Percentiles rank a stretch among this genome's conserved stretches.
Conservation (phyloP, 2,888 invertebrate species). For the Drosophila buzzatii region DNA sequence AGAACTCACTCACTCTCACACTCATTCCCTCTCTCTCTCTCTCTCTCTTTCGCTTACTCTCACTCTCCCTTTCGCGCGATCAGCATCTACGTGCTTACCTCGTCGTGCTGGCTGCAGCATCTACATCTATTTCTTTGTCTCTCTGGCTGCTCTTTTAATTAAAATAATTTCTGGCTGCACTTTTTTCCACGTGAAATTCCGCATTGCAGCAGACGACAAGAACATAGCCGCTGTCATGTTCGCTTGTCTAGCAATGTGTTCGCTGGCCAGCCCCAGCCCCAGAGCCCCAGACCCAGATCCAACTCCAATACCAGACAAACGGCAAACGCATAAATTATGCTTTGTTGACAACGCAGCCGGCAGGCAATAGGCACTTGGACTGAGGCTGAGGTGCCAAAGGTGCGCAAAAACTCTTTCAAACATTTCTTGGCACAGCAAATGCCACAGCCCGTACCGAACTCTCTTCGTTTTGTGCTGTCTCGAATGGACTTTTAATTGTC, state of each 20-base stretch:
- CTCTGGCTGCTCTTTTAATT: conserved; percentile 59
- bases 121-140: conserved; percentile 19
- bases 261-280: conserved; percentile 44
- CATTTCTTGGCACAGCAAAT: conserved; percentile 66
- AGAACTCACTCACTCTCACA: conserved; percentile 31
- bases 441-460: conserved; percentile 5
- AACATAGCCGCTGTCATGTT: conserved; percentile 76
- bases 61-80: conserved; percentile 15
- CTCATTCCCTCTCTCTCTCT: conserved; percentile 13
- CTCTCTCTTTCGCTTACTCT: conserved; percentile 5
- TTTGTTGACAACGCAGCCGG: conserved; percentile 64
- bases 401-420: conserved; percentile 43
- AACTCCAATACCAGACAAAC: conserved; percentile 50
- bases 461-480: not conserved
- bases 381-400: conserved; percentile 69
- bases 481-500: conserved; percentile 73
- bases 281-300: conserved; percentile 13
- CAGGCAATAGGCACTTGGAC: conserved; percentile 19
- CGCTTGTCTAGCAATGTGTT: conserved; percentile 70
- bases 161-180: conserved; percentile 72
- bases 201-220: conserved; percentile 38
- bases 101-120: conserved; percentile 21
- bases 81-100: conserved; percentile 49
- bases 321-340: conserved; percentile 73
- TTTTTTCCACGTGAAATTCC: conserved; percentile 79